Conservation (phyloP, 1,140 invertebrate species). For the Propsilocerus akamusi region DNA sequence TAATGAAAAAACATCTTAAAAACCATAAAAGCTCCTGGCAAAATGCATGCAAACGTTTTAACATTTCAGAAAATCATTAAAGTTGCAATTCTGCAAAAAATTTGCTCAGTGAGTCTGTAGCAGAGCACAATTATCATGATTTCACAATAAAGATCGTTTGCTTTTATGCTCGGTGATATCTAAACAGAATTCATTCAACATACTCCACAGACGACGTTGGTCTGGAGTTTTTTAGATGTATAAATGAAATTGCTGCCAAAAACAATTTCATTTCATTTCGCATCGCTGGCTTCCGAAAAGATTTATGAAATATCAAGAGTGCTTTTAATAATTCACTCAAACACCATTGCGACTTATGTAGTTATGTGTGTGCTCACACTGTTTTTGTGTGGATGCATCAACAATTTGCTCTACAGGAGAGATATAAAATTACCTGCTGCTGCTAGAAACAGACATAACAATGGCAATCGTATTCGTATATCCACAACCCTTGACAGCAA, state of each 20-base stretch:
- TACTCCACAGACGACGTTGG: no score
- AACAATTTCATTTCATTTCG: not conserved
- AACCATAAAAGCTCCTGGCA: no score
- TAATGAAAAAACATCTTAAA: no score
- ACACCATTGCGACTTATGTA: not conserved
- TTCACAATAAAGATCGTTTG: not conserved
- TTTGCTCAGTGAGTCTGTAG: no score
- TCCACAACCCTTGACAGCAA: not conserved
- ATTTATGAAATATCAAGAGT: not conserved
- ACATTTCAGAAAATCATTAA: no score
- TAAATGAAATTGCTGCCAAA: constrained; percentile 1
- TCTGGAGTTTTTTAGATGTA: no score
- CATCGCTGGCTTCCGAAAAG: not conserved
- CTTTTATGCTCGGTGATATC: not conserved
- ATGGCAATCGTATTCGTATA: not conserved
- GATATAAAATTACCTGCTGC: not conserved
- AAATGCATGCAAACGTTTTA: no score
- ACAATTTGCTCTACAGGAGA: not conserved
- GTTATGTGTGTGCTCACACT: no score
- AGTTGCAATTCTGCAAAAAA: no score
- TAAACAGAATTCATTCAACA: no score
- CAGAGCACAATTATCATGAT: constrained; percentile 1
- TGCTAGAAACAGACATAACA: constrained; percentile 1
- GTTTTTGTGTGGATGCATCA: not conserved
- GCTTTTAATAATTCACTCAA: not conserved